A percentile compares a stretch with the other conserved stretches of the same genome.
Evolutionary conservation across 2,888 invertebrate genomes (phyloP).

Genomic region (Hypercompe scribonia): DNA sequence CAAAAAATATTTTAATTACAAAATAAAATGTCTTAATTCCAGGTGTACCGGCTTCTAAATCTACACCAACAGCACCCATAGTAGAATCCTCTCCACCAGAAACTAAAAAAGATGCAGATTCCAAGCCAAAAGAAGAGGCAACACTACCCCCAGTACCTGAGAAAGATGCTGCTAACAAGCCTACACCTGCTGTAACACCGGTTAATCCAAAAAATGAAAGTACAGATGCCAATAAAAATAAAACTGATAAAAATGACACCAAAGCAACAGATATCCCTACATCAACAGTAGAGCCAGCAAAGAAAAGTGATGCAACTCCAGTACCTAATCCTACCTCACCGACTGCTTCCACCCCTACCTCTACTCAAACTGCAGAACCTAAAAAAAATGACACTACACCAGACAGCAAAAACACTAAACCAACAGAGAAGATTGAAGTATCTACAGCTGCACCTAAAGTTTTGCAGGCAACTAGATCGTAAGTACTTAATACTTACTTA

Average conservation of each 20-base stretch:
- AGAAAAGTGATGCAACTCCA: constrained; percentile 19
- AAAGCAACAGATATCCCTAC: constrained; percentile 23
- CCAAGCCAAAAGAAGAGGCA: not conserved
- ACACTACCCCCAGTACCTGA: not conserved
- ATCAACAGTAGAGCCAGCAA: constrained; percentile 14
- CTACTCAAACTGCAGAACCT: constrained; percentile 13
- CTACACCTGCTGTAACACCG: not conserved
- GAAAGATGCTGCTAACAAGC: not conserved
- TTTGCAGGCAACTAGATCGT: constrained; percentile 66
- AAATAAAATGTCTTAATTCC: not conserved
- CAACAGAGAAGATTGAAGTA: constrained; percentile 48
- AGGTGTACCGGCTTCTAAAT: constrained; percentile 1
- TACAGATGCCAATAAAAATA: constrained; percentile 16
- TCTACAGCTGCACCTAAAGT: constrained; percentile 54
- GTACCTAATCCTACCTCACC: constrained; percentile 6
- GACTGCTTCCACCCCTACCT: not conserved
- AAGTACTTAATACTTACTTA: constrained; percentile 36
- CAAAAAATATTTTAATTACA: not conserved
- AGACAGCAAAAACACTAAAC: constrained; percentile 36
- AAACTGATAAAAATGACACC: constrained; percentile 21
- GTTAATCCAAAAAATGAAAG: constrained; percentile 20
- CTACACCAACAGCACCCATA: not conserved
- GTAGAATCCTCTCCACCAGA: not conserved
- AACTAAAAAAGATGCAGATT: not conserved
- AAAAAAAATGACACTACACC: constrained; percentile 37